phyloP scores from a whole-genome alignment of 2,888 invertebrate genomes.

The Folsomia manolachei region DNA sequence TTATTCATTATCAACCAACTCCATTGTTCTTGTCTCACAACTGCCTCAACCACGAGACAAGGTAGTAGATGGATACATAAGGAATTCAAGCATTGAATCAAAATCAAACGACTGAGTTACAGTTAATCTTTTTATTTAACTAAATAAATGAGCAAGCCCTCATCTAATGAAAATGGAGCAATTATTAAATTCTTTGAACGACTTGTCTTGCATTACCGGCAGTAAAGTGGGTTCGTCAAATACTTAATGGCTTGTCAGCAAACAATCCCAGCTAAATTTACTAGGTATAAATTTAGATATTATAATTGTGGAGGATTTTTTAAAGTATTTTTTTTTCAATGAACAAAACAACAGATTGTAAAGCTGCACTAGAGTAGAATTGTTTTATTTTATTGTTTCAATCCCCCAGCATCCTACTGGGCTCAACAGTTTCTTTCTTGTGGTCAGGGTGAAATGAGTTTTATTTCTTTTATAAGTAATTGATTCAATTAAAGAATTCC shows the following conservation, averaged over 20 bases:
- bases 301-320: neutral
- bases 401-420: neutral
- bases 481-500: neutral
- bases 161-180: neutral
- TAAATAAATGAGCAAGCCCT: neutral
- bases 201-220: too few species aligned
- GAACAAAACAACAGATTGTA: too few species aligned
- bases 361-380: too few species aligned
- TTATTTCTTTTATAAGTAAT: neutral
- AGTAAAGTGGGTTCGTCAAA: neutral
- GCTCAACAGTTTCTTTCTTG: neutral
- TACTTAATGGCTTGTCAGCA: neutral
- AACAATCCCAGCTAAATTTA: neutral
- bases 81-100: too few species aligned
- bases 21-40: neutral
- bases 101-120: neutral
- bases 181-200: neutral
- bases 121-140: neutral
- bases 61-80: too few species aligned
- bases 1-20: constrained; percentile 5
- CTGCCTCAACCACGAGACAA: too few species aligned
- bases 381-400: neutral
- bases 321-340: too few species aligned
- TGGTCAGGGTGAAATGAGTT: neutral
- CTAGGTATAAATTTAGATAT: neutral